Percentiles rank a stretch among this genome's conserved stretches.
phyloP scores from a whole-genome alignment of 2,888 invertebrate species.

The Meteorus colon region DNA sequence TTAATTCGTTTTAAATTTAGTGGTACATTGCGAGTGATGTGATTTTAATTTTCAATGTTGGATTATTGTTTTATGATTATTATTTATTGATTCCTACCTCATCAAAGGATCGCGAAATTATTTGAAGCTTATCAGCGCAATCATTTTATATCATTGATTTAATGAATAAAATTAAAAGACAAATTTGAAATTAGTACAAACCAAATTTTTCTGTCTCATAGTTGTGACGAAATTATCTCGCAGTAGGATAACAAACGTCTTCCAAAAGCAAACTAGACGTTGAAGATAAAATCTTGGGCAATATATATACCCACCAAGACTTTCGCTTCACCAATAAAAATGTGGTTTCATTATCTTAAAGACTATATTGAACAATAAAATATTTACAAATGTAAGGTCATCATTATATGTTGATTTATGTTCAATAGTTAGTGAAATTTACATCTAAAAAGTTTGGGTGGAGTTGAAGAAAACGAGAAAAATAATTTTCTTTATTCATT shows the following conservation, averaged over 20 bases:
- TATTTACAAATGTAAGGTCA: constrained; percentile 24
- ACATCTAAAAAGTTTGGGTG: constrained; percentile 3
- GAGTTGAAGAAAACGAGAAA: not conserved
- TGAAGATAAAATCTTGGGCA: constrained; percentile 53
- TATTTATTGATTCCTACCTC: too few species aligned
- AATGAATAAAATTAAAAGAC: too few species aligned
- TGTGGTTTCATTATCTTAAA: constrained; percentile 45
- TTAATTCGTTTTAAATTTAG: not conserved
- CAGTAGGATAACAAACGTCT: constrained; percentile 49
- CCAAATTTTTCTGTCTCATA: constrained; percentile 60
- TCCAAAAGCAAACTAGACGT: constrained; percentile 59
- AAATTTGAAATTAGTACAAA: constrained; percentile 53
- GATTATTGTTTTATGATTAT: not conserved
- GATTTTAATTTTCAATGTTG: not conserved
- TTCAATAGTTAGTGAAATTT: constrained; percentile 24
- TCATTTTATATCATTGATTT: constrained; percentile 4
- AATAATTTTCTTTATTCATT: constrained; percentile 6
- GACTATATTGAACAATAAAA: constrained; percentile 21
- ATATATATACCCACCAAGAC: constrained; percentile 65
- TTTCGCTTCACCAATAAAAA: constrained; percentile 63
- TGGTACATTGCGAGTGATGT: not conserved
- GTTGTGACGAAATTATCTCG: constrained; percentile 45
- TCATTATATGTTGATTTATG: constrained; percentile 17
- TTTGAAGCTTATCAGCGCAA: not conserved
- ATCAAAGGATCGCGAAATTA: too few species aligned